phyloP scores from a whole-genome alignment of 35 echinoderm and acorn worm species.

The Ptychodera flava region DNA sequence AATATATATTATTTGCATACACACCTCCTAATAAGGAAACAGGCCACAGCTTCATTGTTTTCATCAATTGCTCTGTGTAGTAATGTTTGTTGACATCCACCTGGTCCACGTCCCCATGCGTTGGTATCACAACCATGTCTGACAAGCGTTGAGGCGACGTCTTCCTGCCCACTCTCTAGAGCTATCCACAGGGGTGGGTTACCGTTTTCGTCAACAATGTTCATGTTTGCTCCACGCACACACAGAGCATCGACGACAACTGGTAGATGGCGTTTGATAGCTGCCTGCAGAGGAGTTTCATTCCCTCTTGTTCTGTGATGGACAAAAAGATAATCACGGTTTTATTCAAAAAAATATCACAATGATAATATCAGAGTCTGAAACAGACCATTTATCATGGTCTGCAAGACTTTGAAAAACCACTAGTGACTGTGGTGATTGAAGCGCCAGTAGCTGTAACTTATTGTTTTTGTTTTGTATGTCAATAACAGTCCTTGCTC shows the following conservation, averaged over 20 bases:
- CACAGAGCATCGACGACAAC: constrained; percentile 98
- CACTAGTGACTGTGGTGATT: neutral
- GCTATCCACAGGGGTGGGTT: constrained; percentile 93
- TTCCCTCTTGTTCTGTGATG: constrained; percentile 59
- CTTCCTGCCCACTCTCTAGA: constrained; percentile 85
- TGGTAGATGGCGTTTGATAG: constrained; percentile 73
- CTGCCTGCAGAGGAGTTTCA: constrained; percentile 80
- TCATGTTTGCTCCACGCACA: constrained; percentile 96
- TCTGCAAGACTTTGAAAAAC: no score
- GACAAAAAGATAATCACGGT: constrained; percentile 5
- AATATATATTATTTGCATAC: no score
- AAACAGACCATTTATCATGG: no score
- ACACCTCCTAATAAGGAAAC: constrained; percentile 95
- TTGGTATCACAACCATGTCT: constrained; percentile 94
- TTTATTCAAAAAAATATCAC: no score
- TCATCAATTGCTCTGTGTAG: constrained; percentile 97
- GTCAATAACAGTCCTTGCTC: no score
- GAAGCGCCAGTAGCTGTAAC: no score
- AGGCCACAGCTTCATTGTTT: constrained; percentile 87
- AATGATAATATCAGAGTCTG: no score
- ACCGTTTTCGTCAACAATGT: constrained; percentile 72
- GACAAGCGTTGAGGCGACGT: constrained; percentile 91
- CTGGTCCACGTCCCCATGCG: constrained; percentile 70
- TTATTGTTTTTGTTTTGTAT: no score
- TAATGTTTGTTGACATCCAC: constrained; percentile 72